A percentile compares a stretch with the other conserved stretches of the same genome.
Conservation (phyloP, 2,113 vertebrate genomes). For the Azemiops feae region DNA sequence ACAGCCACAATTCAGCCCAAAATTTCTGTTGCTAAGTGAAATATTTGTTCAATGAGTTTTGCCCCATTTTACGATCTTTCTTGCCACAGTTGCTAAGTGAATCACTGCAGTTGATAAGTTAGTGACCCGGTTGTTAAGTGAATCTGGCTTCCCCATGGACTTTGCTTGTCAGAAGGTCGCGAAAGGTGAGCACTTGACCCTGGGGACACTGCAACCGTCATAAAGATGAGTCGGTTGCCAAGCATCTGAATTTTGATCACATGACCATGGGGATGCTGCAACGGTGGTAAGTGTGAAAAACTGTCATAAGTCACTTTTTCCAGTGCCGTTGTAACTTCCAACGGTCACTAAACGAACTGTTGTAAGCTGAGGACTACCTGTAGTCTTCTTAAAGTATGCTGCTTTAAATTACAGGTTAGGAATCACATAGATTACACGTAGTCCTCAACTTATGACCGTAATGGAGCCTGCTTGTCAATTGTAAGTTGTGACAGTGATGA, state of each 20-base stretch:
- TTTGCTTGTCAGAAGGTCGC: not conserved
- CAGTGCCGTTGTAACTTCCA: not conserved
- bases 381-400: not conserved
- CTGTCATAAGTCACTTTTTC: not conserved
- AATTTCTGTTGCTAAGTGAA: not conserved
- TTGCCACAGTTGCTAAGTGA: not conserved
- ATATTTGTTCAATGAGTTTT: not conserved
- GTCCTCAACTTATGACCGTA: fast-evolving
- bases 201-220: not conserved
- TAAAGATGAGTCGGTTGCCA: not conserved
- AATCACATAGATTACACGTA: not conserved
- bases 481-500: not conserved
- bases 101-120: not conserved
- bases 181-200: not conserved
- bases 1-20: not conserved
- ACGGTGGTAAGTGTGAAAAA: not conserved
- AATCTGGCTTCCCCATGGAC: not conserved
- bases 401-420: not conserved
- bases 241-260: not conserved
- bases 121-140: not conserved
- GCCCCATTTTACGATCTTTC: not conserved
- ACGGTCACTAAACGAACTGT: not conserved
- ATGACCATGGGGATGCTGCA: not conserved
- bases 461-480: not conserved
- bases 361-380: not conserved